A percentile compares a stretch with the other conserved stretches of the same genome.
These are phyloP conservation scores for Melinaea menophilus DNA, from an alignment of 2,888 invertebrate genomes.

Conservation along the genomic window DNA sequence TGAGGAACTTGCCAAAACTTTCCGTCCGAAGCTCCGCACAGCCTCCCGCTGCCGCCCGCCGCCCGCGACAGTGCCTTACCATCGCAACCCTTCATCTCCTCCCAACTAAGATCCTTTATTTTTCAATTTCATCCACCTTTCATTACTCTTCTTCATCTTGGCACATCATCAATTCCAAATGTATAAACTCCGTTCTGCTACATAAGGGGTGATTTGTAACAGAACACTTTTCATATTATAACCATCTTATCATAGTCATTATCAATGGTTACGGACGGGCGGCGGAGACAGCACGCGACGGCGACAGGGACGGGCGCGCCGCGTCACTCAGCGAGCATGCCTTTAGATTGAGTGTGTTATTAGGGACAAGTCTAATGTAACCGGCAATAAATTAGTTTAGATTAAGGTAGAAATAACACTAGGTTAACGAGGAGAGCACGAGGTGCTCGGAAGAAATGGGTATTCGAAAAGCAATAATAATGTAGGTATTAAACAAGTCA, in stretches of 20 bases:
- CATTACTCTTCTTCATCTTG: constrained; percentile 7
- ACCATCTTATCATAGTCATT: constrained; percentile 11
- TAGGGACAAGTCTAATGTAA: constrained; percentile 64
- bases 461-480: constrained; percentile 79
- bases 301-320: constrained; percentile 49
- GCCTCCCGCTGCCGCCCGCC: constrained; percentile 46
- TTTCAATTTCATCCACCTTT: not conserved
- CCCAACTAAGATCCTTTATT: not conserved
- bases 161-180: not conserved
- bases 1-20: constrained; percentile 71
- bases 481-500: constrained; percentile 67
- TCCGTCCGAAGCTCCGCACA: constrained; percentile 73
- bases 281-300: constrained; percentile 45
- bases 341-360: constrained; percentile 65
- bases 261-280: constrained; percentile 38
- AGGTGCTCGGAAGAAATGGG: constrained; percentile 74
- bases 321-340: constrained; percentile 57
- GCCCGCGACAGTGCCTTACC: constrained; percentile 61
- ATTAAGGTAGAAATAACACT: constrained; percentile 59
- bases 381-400: constrained; percentile 72
- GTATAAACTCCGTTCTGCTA: not conserved
- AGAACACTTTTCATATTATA: too few species aligned
- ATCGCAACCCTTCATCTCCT: constrained; percentile 25
- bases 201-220: not conserved
- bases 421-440: constrained; percentile 62